These are phyloP conservation scores for Bufo gargarizans DNA, from an alignment of 2,113 vertebrate species.

Conservation along the genomic window DNA sequence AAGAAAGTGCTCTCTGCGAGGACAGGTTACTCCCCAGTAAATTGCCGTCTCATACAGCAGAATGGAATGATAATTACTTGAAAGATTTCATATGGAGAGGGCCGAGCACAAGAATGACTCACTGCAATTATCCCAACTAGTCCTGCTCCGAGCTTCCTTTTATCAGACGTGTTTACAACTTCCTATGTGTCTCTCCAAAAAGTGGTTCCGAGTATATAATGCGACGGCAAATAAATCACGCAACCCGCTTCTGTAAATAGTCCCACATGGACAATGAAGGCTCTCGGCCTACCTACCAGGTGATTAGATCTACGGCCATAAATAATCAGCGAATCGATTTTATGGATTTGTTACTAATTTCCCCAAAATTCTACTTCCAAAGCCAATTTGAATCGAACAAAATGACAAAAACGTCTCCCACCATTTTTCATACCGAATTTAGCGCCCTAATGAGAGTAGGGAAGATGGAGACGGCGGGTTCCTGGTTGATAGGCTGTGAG, in stretches of 20 bases:
- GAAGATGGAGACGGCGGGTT: too few relatives aligned
- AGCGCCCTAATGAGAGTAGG: too few relatives aligned
- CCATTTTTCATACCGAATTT: too few relatives aligned
- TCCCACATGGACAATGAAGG: background rate
- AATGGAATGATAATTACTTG: constrained; percentile 53
- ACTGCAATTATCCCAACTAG: constrained; percentile 34
- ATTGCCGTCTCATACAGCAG: constrained; percentile 6
- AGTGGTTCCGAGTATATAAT: background rate
- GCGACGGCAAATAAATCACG: background rate
- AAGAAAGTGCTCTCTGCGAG: constrained; percentile 28
- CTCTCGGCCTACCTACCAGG: background rate
- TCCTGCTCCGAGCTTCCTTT: constrained; percentile 4
- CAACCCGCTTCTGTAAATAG: background rate
- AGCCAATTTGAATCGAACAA: too few relatives aligned
- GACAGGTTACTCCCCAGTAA: constrained; percentile 32
- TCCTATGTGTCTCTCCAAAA: constrained; percentile 4
- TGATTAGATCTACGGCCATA: background rate
- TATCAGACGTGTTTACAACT: constrained; percentile 33
- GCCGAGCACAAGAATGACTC: constrained; percentile 36
- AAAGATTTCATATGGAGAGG: constrained; percentile 30
- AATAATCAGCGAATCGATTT: background rate
- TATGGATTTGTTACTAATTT: too few relatives aligned
- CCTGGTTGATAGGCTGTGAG: too few relatives aligned
- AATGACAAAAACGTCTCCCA: too few relatives aligned
- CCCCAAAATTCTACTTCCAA: too few relatives aligned